These are phyloP conservation scores for Osedax frankpressi DNA, from an alignment of 2,888 invertebrate species.

Conservation along the genomic window DNA sequence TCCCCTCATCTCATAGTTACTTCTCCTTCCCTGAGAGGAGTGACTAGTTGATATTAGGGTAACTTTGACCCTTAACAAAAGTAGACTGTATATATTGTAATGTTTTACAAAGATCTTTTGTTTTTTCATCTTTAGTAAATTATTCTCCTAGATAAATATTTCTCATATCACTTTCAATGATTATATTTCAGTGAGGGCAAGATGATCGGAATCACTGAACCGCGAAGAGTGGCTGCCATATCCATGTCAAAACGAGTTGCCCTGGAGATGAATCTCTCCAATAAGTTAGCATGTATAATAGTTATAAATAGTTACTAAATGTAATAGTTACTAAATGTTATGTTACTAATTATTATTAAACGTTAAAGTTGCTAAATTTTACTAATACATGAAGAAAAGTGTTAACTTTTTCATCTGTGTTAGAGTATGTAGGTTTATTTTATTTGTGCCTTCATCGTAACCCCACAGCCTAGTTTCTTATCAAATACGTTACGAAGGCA, in stretches of 20 bases:
- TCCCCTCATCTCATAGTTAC: too few relatives aligned
- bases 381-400: too few relatives aligned
- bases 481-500: slow-evolving; percentile 84
- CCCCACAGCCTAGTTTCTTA: slow-evolving; percentile 41
- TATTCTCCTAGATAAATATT: too few relatives aligned
- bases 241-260: slow-evolving; percentile 87
- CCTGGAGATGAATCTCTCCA: slow-evolving; percentile 67
- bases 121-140: too few relatives aligned
- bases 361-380: too few relatives aligned
- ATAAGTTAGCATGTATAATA: slow-evolving; percentile 28
- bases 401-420: slow-evolving; percentile 2
- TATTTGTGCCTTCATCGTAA: not conserved
- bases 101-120: too few relatives aligned
- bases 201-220: slow-evolving; percentile 87
- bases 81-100: too few relatives aligned
- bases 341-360: too few relatives aligned
- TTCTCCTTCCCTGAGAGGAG: too few relatives aligned
- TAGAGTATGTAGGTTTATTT: not conserved
- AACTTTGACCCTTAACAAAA: too few relatives aligned
- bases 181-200: not conserved
- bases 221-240: slow-evolving; percentile 90
- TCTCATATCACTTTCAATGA: not conserved
- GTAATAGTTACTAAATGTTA: too few relatives aligned
- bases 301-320: not conserved
- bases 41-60: too few relatives aligned